Evolutionary conservation across 2,888 invertebrate genomes (phyloP).

Genomic region (Cheilosia scutellata): DNA sequence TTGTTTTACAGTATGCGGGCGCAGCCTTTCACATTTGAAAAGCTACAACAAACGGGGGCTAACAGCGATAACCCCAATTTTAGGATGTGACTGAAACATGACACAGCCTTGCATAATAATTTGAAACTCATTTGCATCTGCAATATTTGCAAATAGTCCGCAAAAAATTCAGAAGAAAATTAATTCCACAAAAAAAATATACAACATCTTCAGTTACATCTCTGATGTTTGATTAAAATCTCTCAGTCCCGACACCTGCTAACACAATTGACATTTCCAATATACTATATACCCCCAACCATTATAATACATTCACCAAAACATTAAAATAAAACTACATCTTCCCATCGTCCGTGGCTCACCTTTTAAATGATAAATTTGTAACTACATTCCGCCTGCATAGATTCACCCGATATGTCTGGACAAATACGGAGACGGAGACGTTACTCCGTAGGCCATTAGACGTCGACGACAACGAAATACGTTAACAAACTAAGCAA

Average conservation of each 20-base stretch:
- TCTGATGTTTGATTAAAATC: slow-evolving; percentile 24
- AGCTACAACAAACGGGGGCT: no score
- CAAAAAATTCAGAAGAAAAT: neutral
- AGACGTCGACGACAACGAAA: slow-evolving; percentile 9
- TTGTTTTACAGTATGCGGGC: no score
- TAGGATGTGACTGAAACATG: neutral
- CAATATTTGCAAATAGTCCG: neutral
- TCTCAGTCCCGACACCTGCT: slow-evolving; percentile 14
- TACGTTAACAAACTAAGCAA: slow-evolving; percentile 35
- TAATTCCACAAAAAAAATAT: neutral
- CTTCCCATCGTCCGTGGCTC: slow-evolving; percentile 22
- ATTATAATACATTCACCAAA: neutral
- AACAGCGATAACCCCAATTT: neutral
- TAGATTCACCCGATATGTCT: slow-evolving; percentile 27
- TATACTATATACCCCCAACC: neutral
- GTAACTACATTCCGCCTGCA: slow-evolving; percentile 23
- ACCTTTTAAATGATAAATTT: slow-evolving; percentile 45
- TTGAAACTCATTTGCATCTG: neutral
- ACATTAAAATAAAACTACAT: slow-evolving; percentile 6
- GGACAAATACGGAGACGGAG: slow-evolving; percentile 22
- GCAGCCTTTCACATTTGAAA: no score
- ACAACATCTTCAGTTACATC: slow-evolving; percentile 9
- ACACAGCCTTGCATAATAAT: neutral
- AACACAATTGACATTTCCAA: slow-evolving; percentile 34
- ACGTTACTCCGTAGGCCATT: slow-evolving; percentile 24